Evolutionary conservation across 2,113 vertebrate species (phyloP).

Genomic region (Solea solea): DNA sequence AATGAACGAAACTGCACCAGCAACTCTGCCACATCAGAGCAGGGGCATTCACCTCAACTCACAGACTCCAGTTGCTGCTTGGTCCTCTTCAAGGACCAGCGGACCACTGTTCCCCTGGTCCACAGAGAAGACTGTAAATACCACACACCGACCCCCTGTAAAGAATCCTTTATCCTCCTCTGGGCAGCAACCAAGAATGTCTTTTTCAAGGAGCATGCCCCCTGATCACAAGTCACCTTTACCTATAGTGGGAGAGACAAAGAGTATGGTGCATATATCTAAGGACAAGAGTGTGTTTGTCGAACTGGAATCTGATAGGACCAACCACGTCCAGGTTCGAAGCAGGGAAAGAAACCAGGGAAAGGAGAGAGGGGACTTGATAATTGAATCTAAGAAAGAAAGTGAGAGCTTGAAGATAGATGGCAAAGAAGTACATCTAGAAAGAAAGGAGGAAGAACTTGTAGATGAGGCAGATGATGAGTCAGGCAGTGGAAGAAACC

Average conservation of each 20-base stretch:
- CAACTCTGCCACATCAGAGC: constrained; percentile 23
- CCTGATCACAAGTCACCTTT: constrained; percentile 35
- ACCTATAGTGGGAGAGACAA: constrained; percentile 44
- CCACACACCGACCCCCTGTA: constrained; percentile 34
- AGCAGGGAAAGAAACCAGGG: constrained; percentile 67
- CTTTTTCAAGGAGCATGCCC: constrained; percentile 37
- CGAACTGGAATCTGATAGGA: constrained; percentile 68
- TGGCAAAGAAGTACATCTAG: constrained; percentile 48
- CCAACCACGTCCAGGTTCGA: constrained; percentile 77
- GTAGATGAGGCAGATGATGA: constrained; percentile 83
- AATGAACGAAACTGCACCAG: constrained; percentile 23
- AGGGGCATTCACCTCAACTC: constrained; percentile 28
- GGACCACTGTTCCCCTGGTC: constrained; percentile 40
- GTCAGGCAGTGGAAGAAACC: constrained; percentile 75
- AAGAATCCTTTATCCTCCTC: constrained; percentile 44
- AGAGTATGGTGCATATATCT: constrained; percentile 68
- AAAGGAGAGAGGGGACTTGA: constrained; percentile 48
- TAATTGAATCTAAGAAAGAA: constrained; percentile 55
- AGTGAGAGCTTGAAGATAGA: constrained; percentile 45
- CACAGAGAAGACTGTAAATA: constrained; percentile 35
- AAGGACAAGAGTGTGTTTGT: constrained; percentile 76
- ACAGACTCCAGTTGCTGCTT: constrained; percentile 46
- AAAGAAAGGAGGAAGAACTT: constrained; percentile 67
- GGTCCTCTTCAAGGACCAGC: constrained; percentile 56
- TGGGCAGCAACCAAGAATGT: constrained; percentile 52